These are phyloP conservation scores for Condylostylus longicornis DNA, from an alignment of 1,140 invertebrate species.

Conservation along the genomic window DNA sequence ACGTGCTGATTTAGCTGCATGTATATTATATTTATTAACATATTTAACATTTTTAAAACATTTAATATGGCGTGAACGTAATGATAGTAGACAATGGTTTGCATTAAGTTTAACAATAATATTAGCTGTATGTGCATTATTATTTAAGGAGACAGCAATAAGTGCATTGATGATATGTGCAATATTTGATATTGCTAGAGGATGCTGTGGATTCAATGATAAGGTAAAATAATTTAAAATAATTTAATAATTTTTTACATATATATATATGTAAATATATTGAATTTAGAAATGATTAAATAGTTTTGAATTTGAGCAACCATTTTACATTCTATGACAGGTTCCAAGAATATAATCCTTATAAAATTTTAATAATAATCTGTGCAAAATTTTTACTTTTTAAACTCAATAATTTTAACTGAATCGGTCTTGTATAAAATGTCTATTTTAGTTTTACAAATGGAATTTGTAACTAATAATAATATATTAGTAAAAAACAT, in stretches of 20 bases:
- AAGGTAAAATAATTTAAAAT: slow-evolving; percentile 26
- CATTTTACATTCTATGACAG: no score
- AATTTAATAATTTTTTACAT: background rate
- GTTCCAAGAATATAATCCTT: no score
- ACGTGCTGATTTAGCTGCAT: slow-evolving; percentile 80
- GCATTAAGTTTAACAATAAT: slow-evolving; percentile 38
- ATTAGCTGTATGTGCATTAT: slow-evolving; percentile 51
- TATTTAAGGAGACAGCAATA: slow-evolving; percentile 85
- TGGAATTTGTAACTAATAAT: no score
- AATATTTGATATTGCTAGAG: slow-evolving; percentile 50
- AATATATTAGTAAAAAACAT: no score
- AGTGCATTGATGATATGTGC: slow-evolving; percentile 79
- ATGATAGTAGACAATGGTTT: slow-evolving; percentile 39
- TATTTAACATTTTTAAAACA: slow-evolving; percentile 65
- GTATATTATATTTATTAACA: slow-evolving; percentile 76
- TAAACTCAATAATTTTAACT: no score
- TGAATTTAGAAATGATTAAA: background rate
- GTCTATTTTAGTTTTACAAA: no score
- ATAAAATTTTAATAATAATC: no score
- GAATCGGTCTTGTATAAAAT: no score
- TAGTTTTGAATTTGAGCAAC: no score
- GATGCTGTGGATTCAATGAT: slow-evolving; percentile 29
- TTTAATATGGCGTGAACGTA: slow-evolving; percentile 40
- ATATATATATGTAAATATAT: no score
- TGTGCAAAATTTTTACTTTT: no score